Conservation (phyloP, 2,888 invertebrate species). For the Electrophaes corylata region DNA sequence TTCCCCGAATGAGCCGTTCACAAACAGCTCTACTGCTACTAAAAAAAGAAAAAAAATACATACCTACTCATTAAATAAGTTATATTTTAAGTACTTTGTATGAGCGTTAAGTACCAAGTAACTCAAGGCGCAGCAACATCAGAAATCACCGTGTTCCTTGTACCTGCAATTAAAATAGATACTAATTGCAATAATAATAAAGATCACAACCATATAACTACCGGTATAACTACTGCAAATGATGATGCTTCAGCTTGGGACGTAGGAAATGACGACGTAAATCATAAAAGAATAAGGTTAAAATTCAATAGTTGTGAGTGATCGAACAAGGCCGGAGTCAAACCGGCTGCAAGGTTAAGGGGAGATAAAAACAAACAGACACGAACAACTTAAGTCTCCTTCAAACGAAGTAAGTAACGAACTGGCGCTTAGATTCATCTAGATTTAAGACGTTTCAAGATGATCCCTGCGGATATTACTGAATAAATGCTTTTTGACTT, state of each 20-base stretch:
- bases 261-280: slow-evolving; percentile 7
- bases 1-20: too few species aligned
- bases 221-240: slow-evolving; percentile 31
- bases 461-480: too few species aligned
- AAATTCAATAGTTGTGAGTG: slow-evolving; percentile 44
- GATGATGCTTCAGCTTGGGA: slow-evolving; percentile 20
- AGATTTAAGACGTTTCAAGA: too few species aligned
- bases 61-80: neutral
- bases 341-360: slow-evolving; percentile 70
- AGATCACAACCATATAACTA: slow-evolving; percentile 34
- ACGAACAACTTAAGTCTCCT: slow-evolving; percentile 41
- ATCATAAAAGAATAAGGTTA: slow-evolving; percentile 26
- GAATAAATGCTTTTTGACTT: too few species aligned
- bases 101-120: neutral
- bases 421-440: too few species aligned
- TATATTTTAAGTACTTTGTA: neutral
- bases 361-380: slow-evolving; percentile 63
- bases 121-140: slow-evolving; percentile 8
- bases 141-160: slow-evolving; percentile 6
- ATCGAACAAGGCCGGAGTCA: slow-evolving; percentile 59
- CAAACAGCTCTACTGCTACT: too few species aligned
- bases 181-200: slow-evolving; percentile 40
- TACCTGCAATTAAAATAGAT: slow-evolving; percentile 34
- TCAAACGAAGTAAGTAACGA: neutral
- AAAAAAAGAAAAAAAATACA: too few species aligned